Evolutionary conservation across 2,113 vertebrate species (phyloP), one percentile per base, ranked within the genome.

Genomic region (Sakesphorus luctuosus): DNA sequence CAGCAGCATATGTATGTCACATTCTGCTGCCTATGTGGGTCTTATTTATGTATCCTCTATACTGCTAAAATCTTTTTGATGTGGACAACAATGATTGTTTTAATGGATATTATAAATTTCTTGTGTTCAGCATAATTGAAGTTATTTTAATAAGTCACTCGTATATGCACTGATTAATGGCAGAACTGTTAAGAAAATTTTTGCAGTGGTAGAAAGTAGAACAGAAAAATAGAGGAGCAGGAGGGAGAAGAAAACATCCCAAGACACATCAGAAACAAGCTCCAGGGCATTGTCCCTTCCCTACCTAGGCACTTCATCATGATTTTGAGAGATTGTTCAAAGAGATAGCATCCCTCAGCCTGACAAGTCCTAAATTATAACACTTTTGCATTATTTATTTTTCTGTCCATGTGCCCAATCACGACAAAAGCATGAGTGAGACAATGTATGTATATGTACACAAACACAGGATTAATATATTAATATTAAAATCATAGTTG

Each of bases 111-210:
- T 84, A 84, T 88, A 95, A 80, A 94, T 97, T 95, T 95, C 63
- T 95, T 97, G 61, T 93, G 90, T 97, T 92, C 68, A 77, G 59
- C 36, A 95, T 77, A 97, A 90, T 12, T 97, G 53, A 95, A 79
- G 19, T 83, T 90, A 69, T 91, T 97, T 97, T 96, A 93, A 96
- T 95, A 92, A 96, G 94, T 94, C 75, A 91, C 50, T 96, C 96
- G 87, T 85, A 86, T 81, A 73, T 69, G 35, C 63, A 94, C 56
- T 67, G 50, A 90, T 94, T 84, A 11, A 84, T 81, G 65, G n/a
- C 85, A 96, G 59, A 61, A 96, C 82, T 36, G 72, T 94, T 94
- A 90, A 88, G 25, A 88, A 53, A 96, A 83, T 94, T 94, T 96
- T 96, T 95, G 63, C 81, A 94, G 63, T 47, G 43, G 62, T 88